phyloP scores from a whole-genome alignment of 2,888 invertebrate species.

The Drosophila trichaetosa region DNA sequence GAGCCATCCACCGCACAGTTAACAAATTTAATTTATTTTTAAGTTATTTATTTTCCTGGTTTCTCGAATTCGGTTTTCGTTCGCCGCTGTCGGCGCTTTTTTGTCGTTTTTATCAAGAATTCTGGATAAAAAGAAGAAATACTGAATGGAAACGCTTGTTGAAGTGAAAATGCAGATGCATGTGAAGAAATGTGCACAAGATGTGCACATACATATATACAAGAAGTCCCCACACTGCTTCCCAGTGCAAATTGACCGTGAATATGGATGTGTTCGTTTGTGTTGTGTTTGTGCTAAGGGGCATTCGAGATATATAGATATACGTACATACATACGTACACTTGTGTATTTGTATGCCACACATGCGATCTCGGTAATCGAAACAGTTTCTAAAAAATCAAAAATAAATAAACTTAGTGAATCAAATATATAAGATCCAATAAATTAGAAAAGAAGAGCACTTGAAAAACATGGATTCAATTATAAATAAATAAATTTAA shows the following conservation, averaged over 20 bases:
- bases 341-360: constrained; percentile 20
- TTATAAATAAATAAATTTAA: background rate
- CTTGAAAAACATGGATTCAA: background rate
- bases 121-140: constrained; percentile 64
- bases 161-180: constrained; percentile 18
- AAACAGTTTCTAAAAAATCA: constrained; percentile 13
- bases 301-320: constrained; percentile 8
- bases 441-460: background rate
- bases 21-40: constrained; percentile 74
- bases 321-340: constrained; percentile 13
- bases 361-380: constrained; percentile 34
- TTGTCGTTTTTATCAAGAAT: constrained; percentile 55
- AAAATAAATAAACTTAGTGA: constrained; percentile 9
- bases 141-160: constrained; percentile 62
- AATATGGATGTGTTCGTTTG: constrained; percentile 42
- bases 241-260: constrained; percentile 71
- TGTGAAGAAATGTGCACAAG: constrained; percentile 45
- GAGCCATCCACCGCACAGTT: constrained; percentile 56
- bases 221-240: constrained; percentile 10
- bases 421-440: background rate
- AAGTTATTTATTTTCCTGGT: constrained; percentile 63
- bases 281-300: constrained; percentile 35
- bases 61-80: constrained; percentile 28
- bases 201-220: constrained; percentile 17
- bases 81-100: constrained; percentile 54